Conservation (phyloP, 2,113 vertebrate species). For the Campylomormyrus numenius region DNA sequence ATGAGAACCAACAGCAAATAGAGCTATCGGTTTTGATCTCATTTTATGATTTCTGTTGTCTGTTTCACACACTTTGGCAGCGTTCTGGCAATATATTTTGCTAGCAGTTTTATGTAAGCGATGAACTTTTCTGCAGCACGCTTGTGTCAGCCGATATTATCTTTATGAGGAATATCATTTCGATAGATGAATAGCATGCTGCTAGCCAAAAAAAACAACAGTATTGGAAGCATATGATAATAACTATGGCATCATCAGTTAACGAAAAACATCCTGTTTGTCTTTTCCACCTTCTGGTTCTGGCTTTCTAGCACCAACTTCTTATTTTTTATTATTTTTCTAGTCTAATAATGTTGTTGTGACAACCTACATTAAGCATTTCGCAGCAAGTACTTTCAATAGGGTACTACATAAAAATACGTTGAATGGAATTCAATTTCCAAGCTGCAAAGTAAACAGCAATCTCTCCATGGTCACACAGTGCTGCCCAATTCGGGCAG, state of each 20-base stretch:
- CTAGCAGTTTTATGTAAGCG: background rate
- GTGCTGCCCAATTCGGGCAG: background rate
- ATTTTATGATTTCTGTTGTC: constrained; percentile 10
- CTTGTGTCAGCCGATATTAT: background rate
- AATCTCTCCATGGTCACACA: background rate
- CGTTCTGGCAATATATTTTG: background rate
- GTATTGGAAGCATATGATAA: background rate
- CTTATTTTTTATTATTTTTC: background rate
- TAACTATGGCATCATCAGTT: background rate
- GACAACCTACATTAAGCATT: background rate
- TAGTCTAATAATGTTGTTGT: background rate
- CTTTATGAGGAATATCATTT: background rate
- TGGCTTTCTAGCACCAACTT: background rate
- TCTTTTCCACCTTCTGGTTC: background rate
- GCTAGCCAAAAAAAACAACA: background rate
- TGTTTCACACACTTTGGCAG: background rate
- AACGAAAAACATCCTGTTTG: background rate
- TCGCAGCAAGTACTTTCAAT: background rate
- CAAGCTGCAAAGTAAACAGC: background rate
- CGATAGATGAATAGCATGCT: background rate
- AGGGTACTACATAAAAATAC: background rate
- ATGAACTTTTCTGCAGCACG: background rate
- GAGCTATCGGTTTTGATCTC: constrained; percentile 7
- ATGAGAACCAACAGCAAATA: constrained; percentile 12
- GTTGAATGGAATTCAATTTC: background rate